Conservation (phyloP, 2,888 invertebrate genomes). For the Saturnia pavonia region DNA sequence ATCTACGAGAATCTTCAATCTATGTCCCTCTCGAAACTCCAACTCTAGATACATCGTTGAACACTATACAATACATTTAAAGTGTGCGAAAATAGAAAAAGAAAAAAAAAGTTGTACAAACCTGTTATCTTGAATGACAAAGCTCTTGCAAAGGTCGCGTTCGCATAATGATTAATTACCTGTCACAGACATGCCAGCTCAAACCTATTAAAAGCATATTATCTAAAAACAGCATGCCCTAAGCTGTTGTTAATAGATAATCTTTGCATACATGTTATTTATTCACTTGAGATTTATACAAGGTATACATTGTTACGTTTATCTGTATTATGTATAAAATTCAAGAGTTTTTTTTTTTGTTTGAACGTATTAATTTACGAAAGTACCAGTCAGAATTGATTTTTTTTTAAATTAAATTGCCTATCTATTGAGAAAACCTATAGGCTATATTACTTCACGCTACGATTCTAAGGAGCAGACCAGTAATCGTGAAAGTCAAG, state of each 20-base stretch:
- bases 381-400: too few relatives aligned
- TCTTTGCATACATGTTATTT: background rate
- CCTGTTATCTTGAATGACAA: background rate
- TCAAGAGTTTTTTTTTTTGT: too few relatives aligned
- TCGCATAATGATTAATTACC: slow-evolving; percentile 13
- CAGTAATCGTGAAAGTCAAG: too few relatives aligned
- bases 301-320: background rate
- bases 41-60: background rate
- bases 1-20: too few relatives aligned
- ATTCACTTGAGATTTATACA: background rate
- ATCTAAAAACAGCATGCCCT: background rate
- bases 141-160: background rate
- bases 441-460: too few relatives aligned
- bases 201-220: slow-evolving; percentile 3
- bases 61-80: background rate
- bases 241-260: background rate
- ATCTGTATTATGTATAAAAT: too few relatives aligned
- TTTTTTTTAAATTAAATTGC: too few relatives aligned
- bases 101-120: too few relatives aligned
- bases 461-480: too few relatives aligned
- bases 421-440: too few relatives aligned
- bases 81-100: background rate
- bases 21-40: too few relatives aligned
- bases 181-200: slow-evolving; percentile 7
- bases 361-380: too few relatives aligned